Conservation (phyloP, 2,113 vertebrate species). For the Rhadina sibilatrix region DNA sequence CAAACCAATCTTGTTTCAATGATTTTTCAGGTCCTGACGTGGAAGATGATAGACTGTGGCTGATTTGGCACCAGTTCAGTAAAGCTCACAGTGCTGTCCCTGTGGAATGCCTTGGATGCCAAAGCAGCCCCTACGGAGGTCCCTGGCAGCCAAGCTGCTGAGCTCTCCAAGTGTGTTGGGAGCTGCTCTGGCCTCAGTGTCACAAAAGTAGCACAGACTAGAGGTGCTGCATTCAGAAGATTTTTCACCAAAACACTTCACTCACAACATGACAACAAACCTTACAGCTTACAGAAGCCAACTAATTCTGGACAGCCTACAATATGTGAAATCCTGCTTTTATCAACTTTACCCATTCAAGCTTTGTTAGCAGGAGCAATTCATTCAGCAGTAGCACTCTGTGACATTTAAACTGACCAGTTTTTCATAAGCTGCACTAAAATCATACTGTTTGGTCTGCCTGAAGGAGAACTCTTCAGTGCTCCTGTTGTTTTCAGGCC, state of each 20-base stretch:
- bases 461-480: neutral
- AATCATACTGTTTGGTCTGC: neutral
- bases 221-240: fast-evolving
- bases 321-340: neutral
- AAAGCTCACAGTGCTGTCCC: neutral
- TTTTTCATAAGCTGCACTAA: neutral
- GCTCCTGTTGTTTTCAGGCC: neutral
- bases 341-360: neutral
- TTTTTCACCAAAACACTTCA: neutral
- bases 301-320: neutral
- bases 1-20: neutral
- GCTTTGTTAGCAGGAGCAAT: neutral
- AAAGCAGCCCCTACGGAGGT: neutral
- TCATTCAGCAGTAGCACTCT: neutral
- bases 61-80: neutral
- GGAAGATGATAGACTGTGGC: neutral
- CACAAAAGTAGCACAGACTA: neutral
- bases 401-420: neutral
- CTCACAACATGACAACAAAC: neutral
- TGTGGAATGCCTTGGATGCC: neutral
- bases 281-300: neutral
- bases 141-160: neutral
- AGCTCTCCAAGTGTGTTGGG: fast-evolving
- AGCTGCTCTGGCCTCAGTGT: neutral
- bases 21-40: neutral